phyloP scores from a whole-genome alignment of 1,140 invertebrate genomes.

The Rhyacophila brunnea region DNA sequence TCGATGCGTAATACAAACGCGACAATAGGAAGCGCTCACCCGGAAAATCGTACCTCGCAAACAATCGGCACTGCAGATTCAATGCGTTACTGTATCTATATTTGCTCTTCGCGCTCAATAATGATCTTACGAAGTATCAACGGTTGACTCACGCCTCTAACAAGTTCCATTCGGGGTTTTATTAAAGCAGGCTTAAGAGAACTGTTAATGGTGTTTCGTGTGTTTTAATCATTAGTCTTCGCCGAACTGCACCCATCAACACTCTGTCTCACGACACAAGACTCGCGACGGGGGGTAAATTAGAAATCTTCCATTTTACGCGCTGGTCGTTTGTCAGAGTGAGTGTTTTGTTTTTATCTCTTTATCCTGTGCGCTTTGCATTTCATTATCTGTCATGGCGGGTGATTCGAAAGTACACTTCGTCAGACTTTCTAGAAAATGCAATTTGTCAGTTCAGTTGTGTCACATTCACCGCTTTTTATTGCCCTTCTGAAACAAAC shows the following conservation, averaged over 20 bases:
- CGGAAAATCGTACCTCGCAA: neutral
- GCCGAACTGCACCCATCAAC: conserved; percentile 10
- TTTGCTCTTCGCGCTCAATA: conserved; percentile 5
- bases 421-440: neutral
- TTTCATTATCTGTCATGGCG: conserved; percentile 4
- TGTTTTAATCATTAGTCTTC: conserved; percentile 26
- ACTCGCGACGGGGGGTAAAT: conserved; percentile 21
- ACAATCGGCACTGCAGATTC: conserved; percentile 1
- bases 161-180: conserved; percentile 12
- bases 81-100: conserved; percentile 4
- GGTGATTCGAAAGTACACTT: neutral
- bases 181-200: conserved; percentile 13
- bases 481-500: too few species aligned
- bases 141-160: conserved; percentile 8
- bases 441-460: neutral
- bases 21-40: too few species aligned
- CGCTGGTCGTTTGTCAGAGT: conserved; percentile 22
- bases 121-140: conserved; percentile 6
- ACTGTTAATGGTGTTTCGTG: conserved; percentile 27
- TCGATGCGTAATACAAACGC: too few species aligned
- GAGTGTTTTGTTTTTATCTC: conserved; percentile 3
- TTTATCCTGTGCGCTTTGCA: conserved; percentile 1
- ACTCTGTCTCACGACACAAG: neutral
- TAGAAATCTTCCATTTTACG: conserved; percentile 28
- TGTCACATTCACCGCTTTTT: too few species aligned